phyloP scores from a whole-genome alignment of 1,140 invertebrate species.

The Zaprionus ornatus region DNA sequence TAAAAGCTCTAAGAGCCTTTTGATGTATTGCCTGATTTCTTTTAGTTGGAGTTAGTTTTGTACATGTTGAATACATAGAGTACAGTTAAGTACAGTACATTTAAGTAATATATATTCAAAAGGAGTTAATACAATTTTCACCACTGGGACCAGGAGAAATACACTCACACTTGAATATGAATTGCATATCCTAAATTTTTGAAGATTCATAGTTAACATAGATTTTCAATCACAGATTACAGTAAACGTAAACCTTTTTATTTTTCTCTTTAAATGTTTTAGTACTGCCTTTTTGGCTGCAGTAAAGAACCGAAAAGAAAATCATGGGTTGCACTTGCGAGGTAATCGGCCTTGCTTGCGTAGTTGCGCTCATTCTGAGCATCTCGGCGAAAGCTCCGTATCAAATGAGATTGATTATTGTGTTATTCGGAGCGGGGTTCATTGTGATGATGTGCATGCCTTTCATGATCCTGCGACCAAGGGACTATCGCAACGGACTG shows the following conservation, averaged over 20 bases:
- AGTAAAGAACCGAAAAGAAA: background rate
- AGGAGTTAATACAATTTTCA: no score
- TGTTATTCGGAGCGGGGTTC: slow-evolving; percentile 86
- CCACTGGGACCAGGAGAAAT: no score
- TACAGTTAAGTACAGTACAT: no score
- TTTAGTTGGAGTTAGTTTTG: background rate
- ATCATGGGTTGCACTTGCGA: slow-evolving; percentile 74
- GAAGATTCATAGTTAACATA: background rate
- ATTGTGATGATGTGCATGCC: slow-evolving; percentile 88
- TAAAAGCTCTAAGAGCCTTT: background rate
- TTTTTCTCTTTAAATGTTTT: slow-evolving; percentile 1
- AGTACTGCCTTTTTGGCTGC: slow-evolving; percentile 11
- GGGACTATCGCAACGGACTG: slow-evolving; percentile 90
- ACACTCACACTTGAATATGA: no score
- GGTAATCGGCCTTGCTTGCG: slow-evolving; percentile 74
- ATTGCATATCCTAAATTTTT: background rate
- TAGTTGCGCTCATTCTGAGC: slow-evolving; percentile 84
- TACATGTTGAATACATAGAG: background rate
- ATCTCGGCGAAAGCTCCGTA: slow-evolving; percentile 86
- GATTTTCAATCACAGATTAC: background rate
- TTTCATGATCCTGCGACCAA: slow-evolving; percentile 89
- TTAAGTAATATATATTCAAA: no score
- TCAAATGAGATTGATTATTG: slow-evolving; percentile 85
- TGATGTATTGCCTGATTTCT: background rate
- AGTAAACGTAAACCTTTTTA: background rate